These are phyloP conservation scores for Incurvaria masculella DNA, from an alignment of 2,888 invertebrate genomes.

Conservation along the genomic window DNA sequence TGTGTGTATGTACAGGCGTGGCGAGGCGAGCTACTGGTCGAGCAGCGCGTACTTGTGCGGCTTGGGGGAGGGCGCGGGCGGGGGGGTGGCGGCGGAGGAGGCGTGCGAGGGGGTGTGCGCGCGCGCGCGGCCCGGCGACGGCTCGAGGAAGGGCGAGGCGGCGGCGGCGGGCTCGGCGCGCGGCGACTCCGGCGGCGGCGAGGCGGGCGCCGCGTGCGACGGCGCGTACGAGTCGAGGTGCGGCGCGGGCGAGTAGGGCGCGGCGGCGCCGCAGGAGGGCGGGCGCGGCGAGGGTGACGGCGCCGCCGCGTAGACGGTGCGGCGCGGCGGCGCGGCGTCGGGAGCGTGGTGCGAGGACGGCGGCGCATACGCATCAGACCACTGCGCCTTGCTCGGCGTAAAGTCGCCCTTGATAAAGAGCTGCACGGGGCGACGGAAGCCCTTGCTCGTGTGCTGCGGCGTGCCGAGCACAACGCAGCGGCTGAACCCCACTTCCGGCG, in stretches of 20 bases:
- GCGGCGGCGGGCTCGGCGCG: slow-evolving; percentile 41
- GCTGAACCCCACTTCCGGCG: slow-evolving; percentile 88
- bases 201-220: slow-evolving; percentile 41
- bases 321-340: slow-evolving; percentile 54
- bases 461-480: slow-evolving; percentile 83
- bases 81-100: neutral
- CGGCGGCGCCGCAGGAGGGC: slow-evolving; percentile 51
- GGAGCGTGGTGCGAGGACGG: slow-evolving; percentile 57
- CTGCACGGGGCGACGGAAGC: slow-evolving; percentile 83
- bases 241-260: slow-evolving; percentile 44
- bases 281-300: slow-evolving; percentile 27
- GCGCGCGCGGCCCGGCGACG: slow-evolving; percentile 26
- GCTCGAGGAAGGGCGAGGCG: slow-evolving; percentile 28
- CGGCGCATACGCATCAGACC: slow-evolving; percentile 64
- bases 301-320: slow-evolving; percentile 45
- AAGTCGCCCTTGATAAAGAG: slow-evolving; percentile 63
- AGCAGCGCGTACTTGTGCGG: neutral
- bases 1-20: too few relatives aligned
- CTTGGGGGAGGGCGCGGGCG: too few relatives aligned
- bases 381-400: slow-evolving; percentile 59
- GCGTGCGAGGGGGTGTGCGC: neutral
- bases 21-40: neutral
- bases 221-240: slow-evolving; percentile 50
- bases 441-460: slow-evolving; percentile 81
- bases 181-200: slow-evolving; percentile 33